Conservation (phyloP, 2,797 vertebrate genomes). For the Sylvia borin region DNA sequence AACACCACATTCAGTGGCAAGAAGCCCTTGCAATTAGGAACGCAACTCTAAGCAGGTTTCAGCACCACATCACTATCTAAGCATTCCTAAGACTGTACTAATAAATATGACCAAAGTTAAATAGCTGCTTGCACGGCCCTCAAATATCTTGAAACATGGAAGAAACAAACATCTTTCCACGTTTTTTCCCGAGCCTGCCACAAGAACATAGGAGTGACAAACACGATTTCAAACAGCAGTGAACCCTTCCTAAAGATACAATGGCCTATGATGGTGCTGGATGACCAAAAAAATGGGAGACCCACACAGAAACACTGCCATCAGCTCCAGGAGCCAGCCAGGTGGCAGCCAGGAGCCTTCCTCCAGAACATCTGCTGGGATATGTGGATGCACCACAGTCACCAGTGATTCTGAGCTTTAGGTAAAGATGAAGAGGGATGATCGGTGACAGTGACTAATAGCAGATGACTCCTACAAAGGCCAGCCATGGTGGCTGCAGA, state of each 20-base stretch:
- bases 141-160: not conserved
- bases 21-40: not conserved
- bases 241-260: not conserved
- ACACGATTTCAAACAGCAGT: fast-evolving
- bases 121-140: not conserved
- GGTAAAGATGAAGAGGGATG: not conserved
- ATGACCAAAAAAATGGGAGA: not conserved
- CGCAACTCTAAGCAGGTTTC: not conserved
- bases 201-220: not conserved
- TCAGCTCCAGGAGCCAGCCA: not conserved
- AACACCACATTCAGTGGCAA: not conserved
- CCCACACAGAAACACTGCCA: fast-evolving
- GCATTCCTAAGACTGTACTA: not conserved
- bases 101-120: not conserved
- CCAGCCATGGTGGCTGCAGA: not conserved
- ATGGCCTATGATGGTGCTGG: not conserved
- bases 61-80: not conserved
- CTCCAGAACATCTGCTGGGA: not conserved
- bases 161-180: not conserved
- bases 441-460: not conserved
- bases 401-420: not conserved
- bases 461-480: not conserved
- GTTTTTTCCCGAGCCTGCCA: not conserved
- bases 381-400: not conserved
- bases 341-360: not conserved